phyloP scores from a whole-genome alignment of 64 coral and sea anemone genomes.

The Stylophora pistillata region DNA sequence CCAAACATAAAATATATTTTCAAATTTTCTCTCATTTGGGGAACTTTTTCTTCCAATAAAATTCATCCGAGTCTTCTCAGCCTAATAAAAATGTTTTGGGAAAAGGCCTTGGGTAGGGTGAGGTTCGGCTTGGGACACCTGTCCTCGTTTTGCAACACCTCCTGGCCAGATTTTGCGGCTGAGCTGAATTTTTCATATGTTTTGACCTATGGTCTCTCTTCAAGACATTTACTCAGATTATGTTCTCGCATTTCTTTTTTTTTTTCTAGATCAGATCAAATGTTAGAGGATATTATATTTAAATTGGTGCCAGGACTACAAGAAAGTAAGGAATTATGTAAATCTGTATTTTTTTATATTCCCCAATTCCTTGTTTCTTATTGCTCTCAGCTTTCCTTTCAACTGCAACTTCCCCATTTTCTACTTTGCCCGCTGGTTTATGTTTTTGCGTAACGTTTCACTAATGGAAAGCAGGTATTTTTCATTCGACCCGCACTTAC shows the following conservation, averaged over 20 bases:
- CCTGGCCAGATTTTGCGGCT: no score
- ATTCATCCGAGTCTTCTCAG: no score
- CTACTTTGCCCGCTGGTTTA: background rate
- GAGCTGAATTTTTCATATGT: background rate
- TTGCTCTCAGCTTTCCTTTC: background rate
- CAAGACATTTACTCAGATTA: background rate
- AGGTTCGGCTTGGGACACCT: no score
- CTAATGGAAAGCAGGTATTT: background rate
- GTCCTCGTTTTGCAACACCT: no score
- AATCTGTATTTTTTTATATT: background rate
- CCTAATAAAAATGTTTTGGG: no score
- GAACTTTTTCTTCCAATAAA: no score
- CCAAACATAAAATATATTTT: background rate
- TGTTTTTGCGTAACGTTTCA: background rate
- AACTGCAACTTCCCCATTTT: background rate
- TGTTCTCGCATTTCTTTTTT: background rate
- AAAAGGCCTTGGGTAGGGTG: no score
- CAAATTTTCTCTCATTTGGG: no score
- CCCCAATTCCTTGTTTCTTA: background rate
- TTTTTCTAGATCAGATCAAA: conserved; percentile 59
- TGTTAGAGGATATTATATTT: conserved; percentile 67
- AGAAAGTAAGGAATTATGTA: conserved; percentile 33
- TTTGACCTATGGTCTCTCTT: background rate
- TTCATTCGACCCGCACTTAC: background rate
- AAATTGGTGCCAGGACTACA: conserved; percentile 70